Evolutionary conservation across 2,113 vertebrate species (phyloP).

Genomic region (Paralichthys olivaceus): DNA sequence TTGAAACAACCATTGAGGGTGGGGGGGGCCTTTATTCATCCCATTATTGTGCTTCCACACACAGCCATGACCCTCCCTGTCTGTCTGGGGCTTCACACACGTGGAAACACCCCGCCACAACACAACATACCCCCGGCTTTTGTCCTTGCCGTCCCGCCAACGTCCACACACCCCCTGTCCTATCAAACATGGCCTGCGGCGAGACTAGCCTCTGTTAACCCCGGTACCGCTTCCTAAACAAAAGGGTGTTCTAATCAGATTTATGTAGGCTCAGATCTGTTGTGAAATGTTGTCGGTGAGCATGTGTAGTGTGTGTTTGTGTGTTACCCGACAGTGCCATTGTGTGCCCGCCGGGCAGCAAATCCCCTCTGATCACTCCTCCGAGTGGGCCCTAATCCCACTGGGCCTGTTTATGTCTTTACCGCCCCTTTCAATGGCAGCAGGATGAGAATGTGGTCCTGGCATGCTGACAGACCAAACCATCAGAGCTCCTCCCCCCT

Average conservation of each 20-base stretch:
- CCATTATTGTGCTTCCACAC: constrained; percentile 69
- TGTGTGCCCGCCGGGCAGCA: constrained; percentile 73
- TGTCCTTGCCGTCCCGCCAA: constrained; percentile 46
- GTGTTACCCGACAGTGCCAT: constrained; percentile 71
- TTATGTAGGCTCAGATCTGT: constrained; percentile 72
- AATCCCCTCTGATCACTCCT: constrained; percentile 83
- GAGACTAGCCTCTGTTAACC: constrained; percentile 62
- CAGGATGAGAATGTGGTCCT: constrained; percentile 73
- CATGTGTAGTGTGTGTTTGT: constrained; percentile 66
- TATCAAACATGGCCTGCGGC: constrained; percentile 55
- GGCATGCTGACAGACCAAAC: constrained; percentile 70
- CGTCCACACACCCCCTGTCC: constrained; percentile 53
- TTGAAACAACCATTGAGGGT: constrained; percentile 34
- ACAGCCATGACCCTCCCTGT: constrained; percentile 61
- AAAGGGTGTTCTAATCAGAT: constrained; percentile 78
- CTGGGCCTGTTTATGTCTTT: constrained; percentile 79
- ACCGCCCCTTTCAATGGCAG: constrained; percentile 61
- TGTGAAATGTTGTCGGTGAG: constrained; percentile 72
- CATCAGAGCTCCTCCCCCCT: constrained; percentile 47
- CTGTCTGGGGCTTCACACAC: constrained; percentile 73
- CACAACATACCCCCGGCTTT: constrained; percentile 56
- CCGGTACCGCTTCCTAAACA: constrained; percentile 69
- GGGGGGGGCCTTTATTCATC: constrained; percentile 56
- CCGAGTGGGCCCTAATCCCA: constrained; percentile 78
- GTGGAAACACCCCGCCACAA: constrained; percentile 72